Evolutionary conservation across 1,140 invertebrate genomes (phyloP).

Genomic region (Diabrotica virgifera): DNA sequence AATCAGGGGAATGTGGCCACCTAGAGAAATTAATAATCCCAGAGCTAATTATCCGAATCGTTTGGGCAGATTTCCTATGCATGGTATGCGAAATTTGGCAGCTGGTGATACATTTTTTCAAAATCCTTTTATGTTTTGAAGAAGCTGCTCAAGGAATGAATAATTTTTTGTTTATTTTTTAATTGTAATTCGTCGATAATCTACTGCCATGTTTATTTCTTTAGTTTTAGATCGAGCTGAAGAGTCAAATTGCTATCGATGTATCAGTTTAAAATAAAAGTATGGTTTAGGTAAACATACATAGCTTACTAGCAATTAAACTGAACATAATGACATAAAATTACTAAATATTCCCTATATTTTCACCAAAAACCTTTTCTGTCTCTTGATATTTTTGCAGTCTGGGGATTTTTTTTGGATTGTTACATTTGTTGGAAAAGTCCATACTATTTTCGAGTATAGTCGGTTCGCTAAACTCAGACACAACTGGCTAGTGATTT

Average conservation of each 20-base stretch:
- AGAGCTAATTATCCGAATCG: constrained; percentile 34
- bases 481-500: no score
- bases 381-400: no score
- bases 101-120: constrained; percentile 37
- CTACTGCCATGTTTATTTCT: constrained; percentile 10
- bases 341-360: neutral
- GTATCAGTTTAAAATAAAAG: no score
- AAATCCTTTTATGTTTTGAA: constrained; percentile 37
- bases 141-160: constrained; percentile 10
- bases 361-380: neutral
- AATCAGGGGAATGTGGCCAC: constrained; percentile 35
- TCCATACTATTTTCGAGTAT: no score
- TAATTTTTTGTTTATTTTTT: constrained; percentile 21
- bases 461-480: no score
- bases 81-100: constrained; percentile 37
- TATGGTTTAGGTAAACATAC: no score
- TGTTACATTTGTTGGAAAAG: no score
- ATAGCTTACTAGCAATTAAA: neutral
- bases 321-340: neutral
- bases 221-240: constrained; percentile 2
- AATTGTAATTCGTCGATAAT: constrained; percentile 13
- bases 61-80: constrained; percentile 29
- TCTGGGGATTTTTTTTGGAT: no score
- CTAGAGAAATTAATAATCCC: constrained; percentile 33
- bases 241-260: no score